Evolutionary conservation across 2,113 vertebrate species (phyloP), one percentile per base, ranked within the genome.

Genomic region (Orthonyx spaldingii): DNA sequence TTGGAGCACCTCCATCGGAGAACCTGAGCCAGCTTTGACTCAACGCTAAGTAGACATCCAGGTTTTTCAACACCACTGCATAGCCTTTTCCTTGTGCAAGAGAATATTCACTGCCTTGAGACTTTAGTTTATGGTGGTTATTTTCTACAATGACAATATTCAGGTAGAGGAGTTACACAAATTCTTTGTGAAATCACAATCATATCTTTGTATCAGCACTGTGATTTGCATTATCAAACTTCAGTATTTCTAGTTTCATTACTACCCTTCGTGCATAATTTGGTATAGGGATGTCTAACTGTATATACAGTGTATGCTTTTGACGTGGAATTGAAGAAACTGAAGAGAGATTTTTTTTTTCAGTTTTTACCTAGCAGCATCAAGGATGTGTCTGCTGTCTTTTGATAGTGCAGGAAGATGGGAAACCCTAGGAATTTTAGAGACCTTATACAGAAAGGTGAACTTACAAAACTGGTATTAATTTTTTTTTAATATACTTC

Each of bases 1-100:
- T 39, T 96, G 87, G 84, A 91, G 49, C 39, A 46, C 35, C 81
- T 87, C 77, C 66, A 81, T 57, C 81, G 65, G 53, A 79, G 91
- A 68, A 72, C 13, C 69, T 57, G 44, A 78, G 84, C 87, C 91
- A 96, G 61, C 65, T 94, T 96, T 87, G 59, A 91, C 66, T 93
- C 81, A 93, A 65, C 5, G 6, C 64, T 55, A 77, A 90, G 85
- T 8, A 90, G 90, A 76, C 75, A 88, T 81, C 46, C 93, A 77
- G 42, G 35, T 39, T 95, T 97, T 91, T 79, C 82, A 94, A 26
- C 68, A 77, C 39, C 35, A 46, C 82, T 85, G 61, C 13, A 1
- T 7, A 85, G 81, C 30, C 24, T 79, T 87, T 87, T 46, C 63
- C 27, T 41, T 56, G 27, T 22, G 7, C 50, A 80, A 66, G 35